Evolutionary conservation across 2,888 invertebrate genomes (phyloP).

Genomic region (Diaphora mendica): DNA sequence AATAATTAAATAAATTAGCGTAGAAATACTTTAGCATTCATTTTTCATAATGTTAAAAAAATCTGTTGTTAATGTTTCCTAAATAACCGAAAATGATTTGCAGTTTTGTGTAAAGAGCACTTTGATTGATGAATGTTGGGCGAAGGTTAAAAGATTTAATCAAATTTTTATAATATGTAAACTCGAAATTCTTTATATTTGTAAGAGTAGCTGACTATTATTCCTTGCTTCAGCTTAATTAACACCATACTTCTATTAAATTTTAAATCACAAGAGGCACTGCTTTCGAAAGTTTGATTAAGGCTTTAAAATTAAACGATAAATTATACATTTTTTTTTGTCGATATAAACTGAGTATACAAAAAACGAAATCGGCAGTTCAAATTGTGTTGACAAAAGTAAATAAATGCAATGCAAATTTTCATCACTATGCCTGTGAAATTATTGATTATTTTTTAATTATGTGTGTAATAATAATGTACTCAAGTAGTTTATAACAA

Average conservation of each 20-base stretch:
- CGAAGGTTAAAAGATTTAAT: constrained; percentile 36
- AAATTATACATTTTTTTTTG: constrained; percentile 6
- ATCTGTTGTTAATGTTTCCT: constrained; percentile 27
- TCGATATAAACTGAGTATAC: not conserved
- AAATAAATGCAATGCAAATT: not conserved
- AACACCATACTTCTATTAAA: constrained; percentile 15
- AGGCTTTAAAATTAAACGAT: constrained; percentile 22
- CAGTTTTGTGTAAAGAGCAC: constrained; percentile 46
- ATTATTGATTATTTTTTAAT: no score
- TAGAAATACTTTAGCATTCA: constrained; percentile 13
- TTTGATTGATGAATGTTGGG: constrained; percentile 48
- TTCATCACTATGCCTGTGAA: not conserved
- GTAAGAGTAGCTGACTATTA: not conserved
- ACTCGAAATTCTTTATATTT: not conserved
- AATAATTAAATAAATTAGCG: not conserved
- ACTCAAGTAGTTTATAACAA: no score
- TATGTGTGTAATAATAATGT: no score
- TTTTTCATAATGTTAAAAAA: constrained; percentile 15
- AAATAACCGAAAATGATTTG: constrained; percentile 59
- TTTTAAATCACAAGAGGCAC: constrained; percentile 23
- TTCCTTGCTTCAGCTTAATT: not conserved
- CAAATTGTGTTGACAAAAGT: no score
- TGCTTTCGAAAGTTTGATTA: constrained; percentile 13
- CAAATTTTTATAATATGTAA: constrained; percentile 26
- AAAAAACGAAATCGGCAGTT: not conserved